Percentiles rank a stretch among this genome's conserved stretches.
Conservation (phyloP, 2,888 invertebrate species). For the Parnassius apollo region DNA sequence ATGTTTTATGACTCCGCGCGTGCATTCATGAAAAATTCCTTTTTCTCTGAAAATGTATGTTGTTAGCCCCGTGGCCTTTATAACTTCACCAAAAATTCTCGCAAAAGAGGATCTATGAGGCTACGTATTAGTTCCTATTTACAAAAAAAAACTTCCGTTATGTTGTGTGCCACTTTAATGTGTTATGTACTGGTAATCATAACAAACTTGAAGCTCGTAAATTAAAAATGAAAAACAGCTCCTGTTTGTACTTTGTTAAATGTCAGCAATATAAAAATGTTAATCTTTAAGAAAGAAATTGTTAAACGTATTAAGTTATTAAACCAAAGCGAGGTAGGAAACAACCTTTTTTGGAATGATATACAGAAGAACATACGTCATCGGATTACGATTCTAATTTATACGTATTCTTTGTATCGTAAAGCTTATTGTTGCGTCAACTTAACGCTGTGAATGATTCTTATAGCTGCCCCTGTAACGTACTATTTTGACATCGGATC, state of each 20-base stretch:
- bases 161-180: slow-evolving; percentile 4
- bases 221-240: slow-evolving; percentile 22
- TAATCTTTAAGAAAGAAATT: slow-evolving; percentile 54
- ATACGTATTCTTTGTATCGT: slow-evolving; percentile 62
- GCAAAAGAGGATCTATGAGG: neutral
- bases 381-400: slow-evolving; percentile 73
- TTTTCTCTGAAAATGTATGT: too few species aligned
- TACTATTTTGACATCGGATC: slow-evolving; percentile 73
- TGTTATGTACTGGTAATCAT: slow-evolving; percentile 9
- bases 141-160: slow-evolving; percentile 2
- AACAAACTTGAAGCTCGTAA: slow-evolving; percentile 16
- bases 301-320: slow-evolving; percentile 70
- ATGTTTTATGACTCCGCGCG: slow-evolving; percentile 18
- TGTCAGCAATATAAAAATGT: slow-evolving; percentile 40
- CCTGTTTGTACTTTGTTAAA: slow-evolving; percentile 34
- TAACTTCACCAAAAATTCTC: too few species aligned
- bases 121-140: neutral
- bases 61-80: too few species aligned
- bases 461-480: slow-evolving; percentile 50
- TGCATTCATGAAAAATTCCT: slow-evolving; percentile 6
- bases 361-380: slow-evolving; percentile 67
- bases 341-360: slow-evolving; percentile 48
- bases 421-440: slow-evolving; percentile 60
- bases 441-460: slow-evolving; percentile 60
- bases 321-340: slow-evolving; percentile 51